phyloP scores from a whole-genome alignment of 2,888 invertebrate species.

The Stegana nigrithorax region DNA sequence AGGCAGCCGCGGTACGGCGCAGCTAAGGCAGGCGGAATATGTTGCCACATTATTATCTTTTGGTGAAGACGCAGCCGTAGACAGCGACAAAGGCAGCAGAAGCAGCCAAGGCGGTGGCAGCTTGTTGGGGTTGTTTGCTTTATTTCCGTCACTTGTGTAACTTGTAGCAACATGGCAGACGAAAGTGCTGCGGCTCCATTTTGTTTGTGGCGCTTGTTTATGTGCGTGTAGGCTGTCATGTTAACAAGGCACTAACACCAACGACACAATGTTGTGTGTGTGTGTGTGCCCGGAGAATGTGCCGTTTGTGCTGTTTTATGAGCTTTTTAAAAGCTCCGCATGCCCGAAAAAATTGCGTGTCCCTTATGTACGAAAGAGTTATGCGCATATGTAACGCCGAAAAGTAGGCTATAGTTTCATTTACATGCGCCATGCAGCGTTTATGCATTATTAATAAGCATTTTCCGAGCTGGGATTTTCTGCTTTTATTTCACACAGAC shows the following conservation, averaged over 20 bases:
- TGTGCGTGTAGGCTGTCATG: constrained; percentile 61
- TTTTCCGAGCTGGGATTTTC: constrained; percentile 41
- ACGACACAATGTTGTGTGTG: constrained; percentile 11
- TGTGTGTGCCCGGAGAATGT: too few relatives aligned
- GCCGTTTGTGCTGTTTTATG: constrained; percentile 30
- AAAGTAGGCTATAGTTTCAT: constrained; percentile 7
- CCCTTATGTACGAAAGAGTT: neutral
- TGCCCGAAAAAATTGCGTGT: constrained; percentile 6
- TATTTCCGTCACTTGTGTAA: neutral
- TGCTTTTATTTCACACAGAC: neutral
- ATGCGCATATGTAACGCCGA: neutral
- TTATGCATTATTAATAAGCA: constrained; percentile 44
- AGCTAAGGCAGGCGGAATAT: constrained; percentile 38
- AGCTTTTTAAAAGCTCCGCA: neutral
- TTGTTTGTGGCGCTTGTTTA: constrained; percentile 41
- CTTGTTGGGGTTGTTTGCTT: constrained; percentile 11
- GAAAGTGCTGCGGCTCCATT: neutral
- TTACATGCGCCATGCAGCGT: constrained; percentile 35
- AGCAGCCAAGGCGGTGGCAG: neutral
- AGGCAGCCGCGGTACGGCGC: neutral
- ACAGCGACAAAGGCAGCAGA: neutral
- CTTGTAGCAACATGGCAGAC: constrained; percentile 10
- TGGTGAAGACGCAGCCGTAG: neutral
- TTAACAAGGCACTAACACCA: constrained; percentile 53
- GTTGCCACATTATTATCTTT: constrained; percentile 60